A percentile compares a stretch with the other conserved stretches of the same genome.
Conservation (phyloP, 2,797 vertebrate species). For the Lagodon rhomboides region DNA sequence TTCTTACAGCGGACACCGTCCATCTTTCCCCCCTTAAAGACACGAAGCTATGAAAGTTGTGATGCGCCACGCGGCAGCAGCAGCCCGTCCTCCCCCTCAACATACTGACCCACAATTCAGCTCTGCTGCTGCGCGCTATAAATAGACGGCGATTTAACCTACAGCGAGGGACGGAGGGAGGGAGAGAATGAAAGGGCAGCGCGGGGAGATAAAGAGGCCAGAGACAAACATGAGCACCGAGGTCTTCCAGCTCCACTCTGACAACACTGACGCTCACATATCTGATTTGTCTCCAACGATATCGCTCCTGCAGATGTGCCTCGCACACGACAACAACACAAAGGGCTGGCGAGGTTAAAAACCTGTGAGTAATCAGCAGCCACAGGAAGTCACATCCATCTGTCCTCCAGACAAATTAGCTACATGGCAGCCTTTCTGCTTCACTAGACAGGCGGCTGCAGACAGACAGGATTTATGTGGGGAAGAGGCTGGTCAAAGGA, state of each 20-base stretch:
- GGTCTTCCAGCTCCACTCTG: slow-evolving; percentile 1
- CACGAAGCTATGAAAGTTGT: slow-evolving; percentile 14
- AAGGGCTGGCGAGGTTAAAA: background rate
- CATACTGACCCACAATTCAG: slow-evolving; percentile 82
- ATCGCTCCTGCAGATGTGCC: slow-evolving; percentile 13
- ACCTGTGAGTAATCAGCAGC: slow-evolving; percentile 22
- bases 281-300: background rate
- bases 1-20: background rate
- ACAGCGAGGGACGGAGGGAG: slow-evolving; percentile 50
- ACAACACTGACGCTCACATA: background rate
- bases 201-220: slow-evolving; percentile 34
- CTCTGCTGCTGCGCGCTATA: slow-evolving; percentile 70
- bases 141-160: slow-evolving; percentile 79
- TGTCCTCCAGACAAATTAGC: slow-evolving; percentile 33
- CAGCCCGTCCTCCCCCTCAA: slow-evolving; percentile 68
- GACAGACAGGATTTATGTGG: slow-evolving; percentile 19
- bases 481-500: background rate
- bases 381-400: slow-evolving; percentile 47
- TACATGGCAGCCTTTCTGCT: slow-evolving; percentile 15
- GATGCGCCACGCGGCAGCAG: slow-evolving; percentile 45
- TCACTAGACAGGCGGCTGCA: slow-evolving; percentile 19
- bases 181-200: slow-evolving; percentile 38
- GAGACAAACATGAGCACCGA: slow-evolving; percentile 35
- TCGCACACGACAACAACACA: background rate
- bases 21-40: background rate